Evolutionary conservation across 2,888 invertebrate genomes (phyloP), one percentile per base, ranked within the genome.

Genomic region (Hypolimnas misippus): DNA sequence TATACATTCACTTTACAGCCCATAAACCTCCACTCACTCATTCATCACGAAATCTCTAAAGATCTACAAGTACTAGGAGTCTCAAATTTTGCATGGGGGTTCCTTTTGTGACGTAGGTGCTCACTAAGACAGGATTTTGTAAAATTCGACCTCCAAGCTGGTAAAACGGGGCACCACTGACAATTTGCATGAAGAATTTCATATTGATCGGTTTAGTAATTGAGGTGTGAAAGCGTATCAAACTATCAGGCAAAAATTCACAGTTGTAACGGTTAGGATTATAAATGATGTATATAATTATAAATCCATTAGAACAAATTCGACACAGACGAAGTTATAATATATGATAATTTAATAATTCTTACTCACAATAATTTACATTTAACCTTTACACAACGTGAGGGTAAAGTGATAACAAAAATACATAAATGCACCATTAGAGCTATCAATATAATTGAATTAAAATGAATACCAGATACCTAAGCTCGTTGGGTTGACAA

Each of bases 361-460:
- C 21, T 21, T n/a, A 46, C 4, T 21, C 44, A 19, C 10, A 4
- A 17, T 4, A 12, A 10, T n/a, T 8, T 8, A 2, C 17, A 44
- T 44, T 19, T 46, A 46, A 46, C 44, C 44, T 46, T 46, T 46
- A 21, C 10, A 8, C 31, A 17, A 12, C 44, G 5, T n/a, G 44
- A 38, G 44, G 44, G 19, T 46, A 21, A 42, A 17, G 3, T 21
- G 44, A 46, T 46, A 46, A 46, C 44, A 19, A 8, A 19, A 42
- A 17, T 42, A 21, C 17, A 46, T 10, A n/a, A 19, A 46, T 46
- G 19, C 17, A 46, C 19, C 10, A 46, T 46, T 44, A 38, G n/a
- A 38, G n/a, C n/a, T 38, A n/a, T n/a, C n/a, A 38, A 38, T 38
- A 40, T 16, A 46, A 21, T 46, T 19, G 10, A 21, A 17, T 46